Base-by-base conservation (phyloP, 1,140 invertebrate genomes). In the Nylanderia fulva region DNA sequence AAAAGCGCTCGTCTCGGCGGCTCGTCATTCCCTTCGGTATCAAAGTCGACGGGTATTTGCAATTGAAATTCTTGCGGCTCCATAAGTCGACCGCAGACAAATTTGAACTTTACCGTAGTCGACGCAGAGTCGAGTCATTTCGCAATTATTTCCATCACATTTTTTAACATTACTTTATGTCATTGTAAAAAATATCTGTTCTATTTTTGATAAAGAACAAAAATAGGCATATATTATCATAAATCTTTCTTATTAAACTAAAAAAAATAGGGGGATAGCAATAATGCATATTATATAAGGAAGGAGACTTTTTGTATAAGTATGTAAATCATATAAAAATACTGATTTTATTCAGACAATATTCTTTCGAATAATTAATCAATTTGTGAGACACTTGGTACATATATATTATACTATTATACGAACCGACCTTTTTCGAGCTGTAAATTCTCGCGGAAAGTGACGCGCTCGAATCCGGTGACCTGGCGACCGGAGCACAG, bases 401-500 rank as follows among this genome's bases (percentile, higher is more conserved):
- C n/a, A n/a, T n/a, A n/a, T n/a, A n/a, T n/a, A n/a, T n/a, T n/a
- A n/a, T n/a, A n/a, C n/a, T n/a, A n/a, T n/a, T 69, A 15, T 9
- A 63, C 29, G 15, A 2, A 29, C 9, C 77, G 77, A 82, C 36
- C 33, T 71, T 80, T 71, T 5, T 7, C 77, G 36, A 82, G 77
- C 36, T 13, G 24, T 36, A 24, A 13, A 48, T 48, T 82, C 77
- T 64, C 33, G 64, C 64, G 83, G 36, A 68, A 61, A 72, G 63
- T 33, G 29, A 82, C 64, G 48, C 33, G 61, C 33, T 56, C 60
- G 80, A 61, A 75, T 84, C 33, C 63, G 48, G 58, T 85, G 82
- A 69, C 63, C 68, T 75, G 75, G 63, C 82, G 84, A 87, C 56
- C 87, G 86, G 82, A 84, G 79, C 58, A 77, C 69, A 87, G 75